A percentile compares a stretch with the other conserved stretches of the same genome.
phyloP scores from a whole-genome alignment of 2,797 vertebrate genomes.

The Menidia menidia region DNA sequence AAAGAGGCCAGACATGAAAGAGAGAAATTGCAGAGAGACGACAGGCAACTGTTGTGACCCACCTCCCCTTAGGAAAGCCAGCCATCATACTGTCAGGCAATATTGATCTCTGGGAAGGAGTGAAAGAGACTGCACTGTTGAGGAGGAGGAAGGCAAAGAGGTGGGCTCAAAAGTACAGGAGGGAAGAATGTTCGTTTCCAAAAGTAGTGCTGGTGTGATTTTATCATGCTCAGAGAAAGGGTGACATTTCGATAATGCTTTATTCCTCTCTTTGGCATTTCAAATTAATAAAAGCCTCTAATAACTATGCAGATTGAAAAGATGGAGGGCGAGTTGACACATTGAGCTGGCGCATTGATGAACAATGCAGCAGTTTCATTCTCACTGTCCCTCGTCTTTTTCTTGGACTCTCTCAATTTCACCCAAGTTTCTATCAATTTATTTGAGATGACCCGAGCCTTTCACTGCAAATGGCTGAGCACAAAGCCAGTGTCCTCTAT shows the following conservation, averaged over 20 bases:
- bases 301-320: constrained; percentile 77
- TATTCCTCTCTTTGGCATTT: constrained; percentile 79
- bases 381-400: constrained; percentile 34
- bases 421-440: constrained; percentile 61
- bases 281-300: constrained; percentile 79
- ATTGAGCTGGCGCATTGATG: constrained; percentile 63
- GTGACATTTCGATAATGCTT: constrained; percentile 79
- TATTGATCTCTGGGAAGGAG: constrained; percentile 69
- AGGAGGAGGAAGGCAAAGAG: constrained; percentile 30
- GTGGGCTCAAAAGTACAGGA: constrained; percentile 34
- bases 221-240: constrained; percentile 74
- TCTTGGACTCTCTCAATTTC: constrained; percentile 58
- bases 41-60: constrained; percentile 67
- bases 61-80: constrained; percentile 71
- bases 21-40: constrained; percentile 57
- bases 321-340: constrained; percentile 68
- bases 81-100: constrained; percentile 74
- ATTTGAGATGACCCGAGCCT: constrained; percentile 62
- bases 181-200: constrained; percentile 53
- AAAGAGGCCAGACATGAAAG: constrained; percentile 40
- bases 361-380: constrained; percentile 70
- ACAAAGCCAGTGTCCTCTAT: constrained; percentile 38
- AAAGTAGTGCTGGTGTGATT: constrained; percentile 63
- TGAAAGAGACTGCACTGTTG: constrained; percentile 49
- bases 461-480: constrained; percentile 41